Evolutionary conservation across 1,140 invertebrate species (phyloP).

Genomic region (Drosophila kohkoa): DNA sequence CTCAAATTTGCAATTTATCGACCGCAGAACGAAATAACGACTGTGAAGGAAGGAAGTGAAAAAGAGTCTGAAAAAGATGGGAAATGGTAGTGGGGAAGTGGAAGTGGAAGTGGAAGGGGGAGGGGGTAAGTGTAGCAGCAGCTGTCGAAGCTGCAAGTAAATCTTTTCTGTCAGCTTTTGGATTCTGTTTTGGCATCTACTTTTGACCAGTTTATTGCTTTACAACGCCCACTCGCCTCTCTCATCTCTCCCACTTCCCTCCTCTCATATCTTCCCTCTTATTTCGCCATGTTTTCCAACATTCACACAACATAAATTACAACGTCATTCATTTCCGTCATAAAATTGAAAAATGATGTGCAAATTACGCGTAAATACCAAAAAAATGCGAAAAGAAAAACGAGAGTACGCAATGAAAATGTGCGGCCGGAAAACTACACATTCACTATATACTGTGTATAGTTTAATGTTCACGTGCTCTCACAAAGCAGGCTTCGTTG

Average conservation of each 20-base stretch:
- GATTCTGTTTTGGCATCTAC: conserved; percentile 44
- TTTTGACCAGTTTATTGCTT: conserved; percentile 50
- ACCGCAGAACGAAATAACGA: conserved; percentile 6
- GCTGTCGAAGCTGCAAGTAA: conserved; percentile 56
- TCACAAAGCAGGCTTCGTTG: conserved; percentile 1
- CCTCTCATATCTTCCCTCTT: not conserved
- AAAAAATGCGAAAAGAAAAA: conserved; percentile 42
- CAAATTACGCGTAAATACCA: conserved; percentile 81
- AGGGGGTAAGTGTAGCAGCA: not conserved
- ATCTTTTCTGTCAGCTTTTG: conserved; percentile 60
- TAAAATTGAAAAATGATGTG: conserved; percentile 83
- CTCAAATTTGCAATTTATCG: conserved; percentile 30
- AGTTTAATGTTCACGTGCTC: conserved; percentile 5
- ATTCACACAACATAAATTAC: conserved; percentile 67
- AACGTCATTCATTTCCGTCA: conserved; percentile 78
- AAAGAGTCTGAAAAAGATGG: not conserved
- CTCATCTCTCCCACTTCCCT: not conserved
- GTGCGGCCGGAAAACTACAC: conserved; percentile 61
- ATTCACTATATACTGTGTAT: not conserved
- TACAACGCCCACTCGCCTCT: conserved; percentile 6
- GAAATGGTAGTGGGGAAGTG: not conserved
- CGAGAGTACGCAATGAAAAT: conserved; percentile 57
- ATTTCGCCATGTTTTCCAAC: too few species aligned
- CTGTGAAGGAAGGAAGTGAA: not conserved
- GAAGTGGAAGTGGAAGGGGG: not conserved